Base-by-base conservation (phyloP, 2,797 vertebrate species). In the Pseudotriccus pelzelni region DNA sequence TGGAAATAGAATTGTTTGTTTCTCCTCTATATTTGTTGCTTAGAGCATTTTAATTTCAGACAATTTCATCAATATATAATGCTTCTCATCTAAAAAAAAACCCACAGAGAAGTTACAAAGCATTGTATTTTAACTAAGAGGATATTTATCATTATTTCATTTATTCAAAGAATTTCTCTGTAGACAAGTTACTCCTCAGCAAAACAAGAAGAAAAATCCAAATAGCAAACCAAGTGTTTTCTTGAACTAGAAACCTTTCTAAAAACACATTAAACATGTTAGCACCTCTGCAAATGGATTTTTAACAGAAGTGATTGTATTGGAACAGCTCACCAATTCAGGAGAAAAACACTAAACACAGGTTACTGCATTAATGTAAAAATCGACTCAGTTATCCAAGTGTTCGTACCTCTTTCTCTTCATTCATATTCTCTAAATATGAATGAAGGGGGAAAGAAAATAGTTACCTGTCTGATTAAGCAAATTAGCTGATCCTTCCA, bases 401-500 rank as follows among this genome's bases (percentile, higher is more conserved):
- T 22, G 24, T 32, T 76, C 70, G 46, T 64, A 63, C 24, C 55
- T 34, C n/a, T n/a, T n/a, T n/a, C n/a, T n/a, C n/a, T n/a, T n/a
- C n/a, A n/a, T n/a, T n/a, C n/a, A n/a, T n/a, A n/a, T n/a, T n/a
- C n/a, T n/a, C 63, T 52, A 93, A 82, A 73, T 30, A 66, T 10
- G 84, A 44, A 80, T 37, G 10, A 67, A 44, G 28, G 49, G 50
- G 32, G 2, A 9, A 3, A 43, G 75, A 85, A 59, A 49, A 34
- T 0, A 32, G 12, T 87, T 94, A 98, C 98, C 97, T 70, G 97
- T 97, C 79, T 98, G 88, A 87, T 88, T 96, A 69, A 98, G 97
- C 79, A 98, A 74, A 37, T 94, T 86, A 78, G 97, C 98, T 25
- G 97, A 97, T 84, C 96, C 84, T 95, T 98, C 97, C 84, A 98